These are phyloP conservation scores for Phataginus tetradactyla DNA, from an alignment of 2,797 vertebrate genomes.

Conservation along the genomic window DNA sequence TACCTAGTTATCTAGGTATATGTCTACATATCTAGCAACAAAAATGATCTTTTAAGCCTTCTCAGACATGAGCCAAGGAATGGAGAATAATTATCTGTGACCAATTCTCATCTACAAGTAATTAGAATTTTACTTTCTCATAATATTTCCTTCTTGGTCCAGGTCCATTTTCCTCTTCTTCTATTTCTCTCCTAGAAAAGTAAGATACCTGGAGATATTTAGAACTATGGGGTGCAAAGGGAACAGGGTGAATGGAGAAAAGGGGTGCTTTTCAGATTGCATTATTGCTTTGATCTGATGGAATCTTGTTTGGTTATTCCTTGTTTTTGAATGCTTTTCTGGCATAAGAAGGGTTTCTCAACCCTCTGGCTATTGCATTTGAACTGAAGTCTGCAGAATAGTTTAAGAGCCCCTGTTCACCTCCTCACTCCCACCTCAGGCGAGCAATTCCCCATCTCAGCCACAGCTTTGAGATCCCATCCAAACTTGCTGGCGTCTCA, in stretches of 20 bases:
- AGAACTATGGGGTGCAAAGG: conserved; percentile 8
- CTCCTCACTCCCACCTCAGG: conserved; percentile 64
- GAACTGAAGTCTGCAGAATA: conserved; percentile 67
- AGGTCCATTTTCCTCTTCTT: background rate
- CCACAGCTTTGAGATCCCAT: conserved; percentile 66
- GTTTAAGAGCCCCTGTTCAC: conserved; percentile 61
- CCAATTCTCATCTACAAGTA: conserved; percentile 77
- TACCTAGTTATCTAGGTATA: conserved; percentile 58
- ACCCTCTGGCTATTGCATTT: conserved; percentile 58
- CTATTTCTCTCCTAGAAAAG: conserved; percentile 21
- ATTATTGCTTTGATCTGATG: conserved; percentile 31
- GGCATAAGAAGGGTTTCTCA: conserved; percentile 36
- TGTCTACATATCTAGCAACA: conserved; percentile 44
- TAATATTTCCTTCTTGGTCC: conserved; percentile 69
- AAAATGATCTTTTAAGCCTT: conserved; percentile 56
- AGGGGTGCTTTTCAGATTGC: background rate
- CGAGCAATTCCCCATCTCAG: conserved; percentile 56
- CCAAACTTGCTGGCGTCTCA: conserved; percentile 68
- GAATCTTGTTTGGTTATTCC: conserved; percentile 14
- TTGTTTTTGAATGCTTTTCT: conserved; percentile 46
- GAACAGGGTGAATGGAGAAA: background rate
- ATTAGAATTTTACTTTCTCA: conserved; percentile 77
- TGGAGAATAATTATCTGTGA: conserved; percentile 74
- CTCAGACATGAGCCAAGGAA: conserved; percentile 68
- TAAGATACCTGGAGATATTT: conserved; percentile 63